Conservation (phyloP, 1,140 invertebrate genomes). For the Cherax quadricarinatus region DNA sequence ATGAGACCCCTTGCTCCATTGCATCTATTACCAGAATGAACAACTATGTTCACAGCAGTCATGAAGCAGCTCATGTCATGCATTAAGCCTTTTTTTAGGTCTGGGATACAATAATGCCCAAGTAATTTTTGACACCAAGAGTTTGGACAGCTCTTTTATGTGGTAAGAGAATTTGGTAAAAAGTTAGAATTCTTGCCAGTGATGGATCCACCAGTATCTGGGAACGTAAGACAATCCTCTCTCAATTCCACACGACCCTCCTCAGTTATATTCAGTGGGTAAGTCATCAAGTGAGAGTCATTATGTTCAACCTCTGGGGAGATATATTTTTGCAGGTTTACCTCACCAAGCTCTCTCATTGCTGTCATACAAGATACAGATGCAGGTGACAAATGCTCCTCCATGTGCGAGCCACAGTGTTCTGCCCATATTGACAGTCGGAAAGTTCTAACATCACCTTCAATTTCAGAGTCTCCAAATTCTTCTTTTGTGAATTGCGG, state of each 20-base stretch:
- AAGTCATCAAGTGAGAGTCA: slow-evolving; percentile 73
- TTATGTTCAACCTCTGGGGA: slow-evolving; percentile 69
- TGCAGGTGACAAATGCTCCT: slow-evolving; percentile 66
- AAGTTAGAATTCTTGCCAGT: slow-evolving; percentile 70
- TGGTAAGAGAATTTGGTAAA: slow-evolving; percentile 72
- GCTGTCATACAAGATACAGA: slow-evolving; percentile 71
- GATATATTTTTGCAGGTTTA: slow-evolving; percentile 70
- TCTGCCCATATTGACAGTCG: slow-evolving; percentile 74
- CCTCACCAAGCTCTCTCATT: slow-evolving; percentile 57
- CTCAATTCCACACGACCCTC: slow-evolving; percentile 66
- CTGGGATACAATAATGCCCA: not conserved
- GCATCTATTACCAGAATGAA: not conserved
- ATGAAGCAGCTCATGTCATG: not conserved
- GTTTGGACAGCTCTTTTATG: slow-evolving; percentile 27
- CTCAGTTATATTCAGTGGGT: slow-evolving; percentile 65
- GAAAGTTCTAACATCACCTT: slow-evolving; percentile 72
- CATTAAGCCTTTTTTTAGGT: not conserved
- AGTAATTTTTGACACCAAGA: not conserved
- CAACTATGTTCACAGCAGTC: not conserved
- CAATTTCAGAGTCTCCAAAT: slow-evolving; percentile 59
- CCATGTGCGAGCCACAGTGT: slow-evolving; percentile 70
- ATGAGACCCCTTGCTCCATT: not conserved
- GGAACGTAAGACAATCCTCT: slow-evolving; percentile 72
- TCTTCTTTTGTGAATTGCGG: slow-evolving; percentile 71
- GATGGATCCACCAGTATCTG: slow-evolving; percentile 72